phyloP scores from a whole-genome alignment of 2,888 invertebrate genomes.

The Sipha maydis region DNA sequence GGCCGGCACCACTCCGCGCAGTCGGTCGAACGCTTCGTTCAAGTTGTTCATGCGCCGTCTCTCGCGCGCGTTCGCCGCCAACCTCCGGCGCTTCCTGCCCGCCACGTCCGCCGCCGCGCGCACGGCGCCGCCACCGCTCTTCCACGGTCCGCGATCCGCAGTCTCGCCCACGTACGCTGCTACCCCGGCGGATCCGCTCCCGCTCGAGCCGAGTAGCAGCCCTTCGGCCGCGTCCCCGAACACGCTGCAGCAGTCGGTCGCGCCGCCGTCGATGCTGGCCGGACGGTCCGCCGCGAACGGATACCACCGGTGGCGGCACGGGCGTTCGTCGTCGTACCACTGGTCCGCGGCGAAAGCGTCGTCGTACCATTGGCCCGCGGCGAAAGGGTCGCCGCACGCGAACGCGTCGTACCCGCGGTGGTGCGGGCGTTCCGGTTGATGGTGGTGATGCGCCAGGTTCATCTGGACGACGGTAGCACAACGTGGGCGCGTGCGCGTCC shows the following conservation, averaged over 20 bases:
- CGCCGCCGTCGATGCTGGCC: background rate
- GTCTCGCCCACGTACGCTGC: background rate
- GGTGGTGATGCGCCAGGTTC: background rate
- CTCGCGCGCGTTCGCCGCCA: conserved; percentile 81
- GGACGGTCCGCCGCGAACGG: conserved; percentile 34
- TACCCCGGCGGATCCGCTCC: background rate
- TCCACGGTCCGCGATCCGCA: background rate
- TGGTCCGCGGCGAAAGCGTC: background rate
- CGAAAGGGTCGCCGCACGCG: background rate
- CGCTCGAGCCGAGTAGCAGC: background rate
- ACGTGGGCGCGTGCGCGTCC: too few species aligned
- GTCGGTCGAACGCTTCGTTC: conserved; percentile 79
- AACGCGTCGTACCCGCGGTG: background rate
- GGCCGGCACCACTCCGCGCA: conserved; percentile 78
- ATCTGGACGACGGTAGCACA: background rate
- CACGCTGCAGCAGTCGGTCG: background rate
- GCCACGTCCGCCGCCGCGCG: conserved; percentile 68
- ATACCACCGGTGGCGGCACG: too few species aligned
- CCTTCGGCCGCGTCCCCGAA: background rate
- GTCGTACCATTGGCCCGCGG: background rate
- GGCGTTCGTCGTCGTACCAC: too few species aligned
- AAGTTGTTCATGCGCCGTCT: conserved; percentile 80
- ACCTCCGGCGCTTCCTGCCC: conserved; percentile 68
- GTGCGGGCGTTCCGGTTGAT: background rate
- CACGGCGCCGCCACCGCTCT: background rate